phyloP scores from a whole-genome alignment of 1,140 invertebrate genomes.

The Euwallacea fornicatus region DNA sequence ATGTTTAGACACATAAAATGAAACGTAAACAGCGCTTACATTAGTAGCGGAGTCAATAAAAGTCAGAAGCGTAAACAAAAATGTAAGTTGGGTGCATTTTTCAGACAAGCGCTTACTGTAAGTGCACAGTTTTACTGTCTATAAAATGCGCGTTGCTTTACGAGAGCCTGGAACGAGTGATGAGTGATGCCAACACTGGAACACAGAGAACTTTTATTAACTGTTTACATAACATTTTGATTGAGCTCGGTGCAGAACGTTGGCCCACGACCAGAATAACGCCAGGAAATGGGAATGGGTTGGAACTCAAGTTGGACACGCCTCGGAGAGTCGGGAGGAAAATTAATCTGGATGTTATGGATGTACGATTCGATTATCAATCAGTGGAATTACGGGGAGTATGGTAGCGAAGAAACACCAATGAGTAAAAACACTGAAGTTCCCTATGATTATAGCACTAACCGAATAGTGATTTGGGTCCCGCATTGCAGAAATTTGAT shows the following conservation, averaged over 20 bases:
- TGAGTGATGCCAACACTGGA: conserved; percentile 11
- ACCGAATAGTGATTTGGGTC: too few species aligned
- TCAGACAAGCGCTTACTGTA: background rate
- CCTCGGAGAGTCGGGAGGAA: too few species aligned
- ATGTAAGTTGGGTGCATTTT: conserved; percentile 18
- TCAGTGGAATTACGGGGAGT: too few species aligned
- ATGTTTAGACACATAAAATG: conserved; percentile 18
- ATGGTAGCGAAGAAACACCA: too few species aligned
- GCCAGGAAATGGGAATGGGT: background rate
- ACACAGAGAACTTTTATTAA: conserved; percentile 9
- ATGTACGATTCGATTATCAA: too few species aligned
- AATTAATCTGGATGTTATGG: too few species aligned
- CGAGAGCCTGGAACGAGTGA: conserved; percentile 9
- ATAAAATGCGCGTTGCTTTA: conserved; percentile 4
- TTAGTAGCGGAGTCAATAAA: conserved; percentile 21
- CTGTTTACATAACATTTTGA: conserved; percentile 10
- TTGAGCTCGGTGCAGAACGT: conserved; percentile 1
- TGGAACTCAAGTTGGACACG: too few species aligned
- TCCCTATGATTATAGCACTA: too few species aligned
- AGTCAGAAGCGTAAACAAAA: conserved; percentile 16
- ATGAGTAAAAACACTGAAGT: too few species aligned
- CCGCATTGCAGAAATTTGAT: too few species aligned
- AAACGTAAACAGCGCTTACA: conserved; percentile 11
- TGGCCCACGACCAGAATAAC: background rate
- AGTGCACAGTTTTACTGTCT: conserved; percentile 19